Base-by-base conservation (phyloP, 2,888 invertebrate genomes). In the Muscina levida region DNA sequence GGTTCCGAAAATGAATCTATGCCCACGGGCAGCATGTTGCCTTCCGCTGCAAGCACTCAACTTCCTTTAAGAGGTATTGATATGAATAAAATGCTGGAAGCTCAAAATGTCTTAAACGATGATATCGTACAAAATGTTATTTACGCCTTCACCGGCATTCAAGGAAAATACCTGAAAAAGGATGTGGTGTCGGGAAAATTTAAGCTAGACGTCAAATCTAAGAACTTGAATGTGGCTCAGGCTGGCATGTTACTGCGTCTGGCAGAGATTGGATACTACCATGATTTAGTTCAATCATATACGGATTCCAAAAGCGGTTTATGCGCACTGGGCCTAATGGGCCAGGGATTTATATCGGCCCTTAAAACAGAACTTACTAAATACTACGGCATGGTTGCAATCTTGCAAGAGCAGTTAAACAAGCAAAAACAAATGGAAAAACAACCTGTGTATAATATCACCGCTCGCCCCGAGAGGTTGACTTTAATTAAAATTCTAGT, bases 101-200 rank as follows among this genome's bases (percentile, higher is more conserved):
- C 76, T 0, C 82, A 83, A 79, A 83, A 80, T 62, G 83, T 53
- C 67, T 53, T 84, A 4, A 82, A 79, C 26, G 65, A 90, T 81
- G 91, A 92, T 65, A 87, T 94, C 77, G 93, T 96, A 1, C 94
- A 95, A 85, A 97, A 97, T 86, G 93, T 97, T 11, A 93, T 98
- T 65, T 95, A 95, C 86, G 94, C 95, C 0, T 95, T 98, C 82
- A 97, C 97, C 88, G 98, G 98, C 2, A 96, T 98, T 77, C 95
- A 96, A 85, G 95, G 97, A 19, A 94, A 94, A 85, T 92, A 94
- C 85, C 91, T 96, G 22, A 93, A 93, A 82, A 93, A 94, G 85
- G 94, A 95, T 88, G 91, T 93, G 0, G 92, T 92, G 80, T 87
- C 88, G 8, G 93, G 93, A 56, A 93, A 93, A 17, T 94, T 94